Evolutionary conservation across 2,888 invertebrate genomes (phyloP), one percentile per base, ranked within the genome.

Genomic region (Tenthredo mesomela): DNA sequence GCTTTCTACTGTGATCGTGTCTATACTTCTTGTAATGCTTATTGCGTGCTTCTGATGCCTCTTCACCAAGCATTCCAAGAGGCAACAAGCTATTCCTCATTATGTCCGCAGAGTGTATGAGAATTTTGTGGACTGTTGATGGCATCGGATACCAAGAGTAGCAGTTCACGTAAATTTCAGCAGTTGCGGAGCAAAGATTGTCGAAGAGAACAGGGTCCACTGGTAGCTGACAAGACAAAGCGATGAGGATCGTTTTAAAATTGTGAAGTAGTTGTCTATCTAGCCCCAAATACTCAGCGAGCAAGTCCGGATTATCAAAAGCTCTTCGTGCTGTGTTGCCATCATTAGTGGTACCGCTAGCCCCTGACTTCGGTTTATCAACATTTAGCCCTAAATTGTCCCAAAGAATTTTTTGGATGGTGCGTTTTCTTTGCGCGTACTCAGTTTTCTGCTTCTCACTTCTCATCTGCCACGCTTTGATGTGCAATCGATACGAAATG

Each of bases 131-230:
- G 18, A 85, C 4, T 10, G 85, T 82, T 75, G 85, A 58, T 25
- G 84, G 83, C 85, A 86, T 86, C 12, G 78, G 71, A 70, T 82
- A 86, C 84, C 84, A 86, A 50, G 70, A 25, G 78, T 85, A 85
- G 18, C 18, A 18, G n/a, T 33, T 15, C 58, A 86, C 83, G 71
- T 84, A 86, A 9, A 86, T 33, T 9, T 86, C 40, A 37, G 85
- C 61, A 10, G 86, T 86, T 4, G 67, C 21, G 40, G 18, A 43
- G 40, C 77, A 85, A 18, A 84, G 67, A 33, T 73, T 33, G 25
- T 73, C 84, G 65, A 85, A 85, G 12, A 10, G 82, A 61, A 33
- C 18, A 21, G 84, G 54, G 47, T 78, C 65, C 5, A 84, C 73
- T 47, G 82, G 84, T 25, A 85, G 43, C 21, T 85, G 82, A 54